Conservation (phyloP, 2,888 invertebrate species). For the Piscicola geometra region DNA sequence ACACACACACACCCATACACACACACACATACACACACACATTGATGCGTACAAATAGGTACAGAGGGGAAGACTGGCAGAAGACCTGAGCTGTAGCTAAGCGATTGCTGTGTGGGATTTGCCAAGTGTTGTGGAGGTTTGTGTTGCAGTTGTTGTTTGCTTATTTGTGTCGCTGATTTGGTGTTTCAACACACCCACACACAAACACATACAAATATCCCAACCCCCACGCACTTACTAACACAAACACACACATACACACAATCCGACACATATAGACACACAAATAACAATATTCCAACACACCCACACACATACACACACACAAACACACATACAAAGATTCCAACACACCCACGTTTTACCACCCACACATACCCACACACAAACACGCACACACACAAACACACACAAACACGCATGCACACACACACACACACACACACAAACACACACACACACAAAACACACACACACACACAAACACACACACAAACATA, state of each 20-base stretch:
- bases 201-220: background rate
- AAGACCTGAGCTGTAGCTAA: too few species aligned
- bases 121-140: too few species aligned
- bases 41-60: background rate
- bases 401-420: background rate
- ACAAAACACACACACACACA: background rate
- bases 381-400: background rate
- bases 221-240: background rate
- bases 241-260: background rate
- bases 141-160: background rate
- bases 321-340: background rate
- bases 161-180: background rate
- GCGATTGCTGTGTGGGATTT: too few species aligned
- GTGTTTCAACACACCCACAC: background rate
- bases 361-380: too few species aligned
- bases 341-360: too few species aligned
- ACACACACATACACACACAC: conserved; percentile 16
- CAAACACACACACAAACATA: background rate
- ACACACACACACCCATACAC: conserved; percentile 16
- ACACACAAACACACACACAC: background rate
- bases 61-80: too few species aligned
- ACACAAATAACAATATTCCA: background rate
- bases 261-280: background rate
- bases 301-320: conserved; percentile 8
- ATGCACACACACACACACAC: background rate